phyloP scores from a whole-genome alignment of 1,140 invertebrate species.

The Ectropis grisescens region DNA sequence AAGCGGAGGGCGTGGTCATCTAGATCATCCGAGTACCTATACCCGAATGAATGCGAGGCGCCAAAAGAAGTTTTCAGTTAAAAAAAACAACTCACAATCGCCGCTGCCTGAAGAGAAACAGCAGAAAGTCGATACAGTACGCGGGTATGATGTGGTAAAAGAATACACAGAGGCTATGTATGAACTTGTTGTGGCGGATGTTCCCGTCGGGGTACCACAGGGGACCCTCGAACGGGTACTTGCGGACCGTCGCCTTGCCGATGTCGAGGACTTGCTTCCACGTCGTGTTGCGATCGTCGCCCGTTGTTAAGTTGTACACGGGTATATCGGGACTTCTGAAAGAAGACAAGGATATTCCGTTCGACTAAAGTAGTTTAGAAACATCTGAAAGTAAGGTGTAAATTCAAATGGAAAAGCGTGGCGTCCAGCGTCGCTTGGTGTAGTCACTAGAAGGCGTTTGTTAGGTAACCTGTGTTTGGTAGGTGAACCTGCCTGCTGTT shows the following conservation, averaged over 20 bases:
- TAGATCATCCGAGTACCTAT: too few relatives aligned
- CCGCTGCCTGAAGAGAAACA: slow-evolving; percentile 84
- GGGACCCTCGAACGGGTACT: slow-evolving; percentile 84
- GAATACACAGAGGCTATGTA: slow-evolving; percentile 82
- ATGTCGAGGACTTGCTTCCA: slow-evolving; percentile 87
- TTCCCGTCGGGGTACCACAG: slow-evolving; percentile 88
- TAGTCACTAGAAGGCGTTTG: too few relatives aligned
- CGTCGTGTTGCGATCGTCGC: slow-evolving; percentile 74
- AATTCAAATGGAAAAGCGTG: too few relatives aligned
- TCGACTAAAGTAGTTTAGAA: too few relatives aligned
- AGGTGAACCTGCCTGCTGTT: too few relatives aligned
- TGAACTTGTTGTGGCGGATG: slow-evolving; percentile 78
- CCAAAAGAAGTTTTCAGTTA: too few relatives aligned
- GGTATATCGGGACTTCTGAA: slow-evolving; percentile 74
- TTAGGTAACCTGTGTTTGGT: too few relatives aligned
- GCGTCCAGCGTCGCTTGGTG: too few relatives aligned
- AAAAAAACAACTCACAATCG: slow-evolving; percentile 83
- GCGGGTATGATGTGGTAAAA: slow-evolving; percentile 90
- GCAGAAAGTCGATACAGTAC: slow-evolving; percentile 87
- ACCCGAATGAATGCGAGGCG: too few relatives aligned
- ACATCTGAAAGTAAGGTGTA: too few relatives aligned
- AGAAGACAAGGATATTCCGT: too few relatives aligned
- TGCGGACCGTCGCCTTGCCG: slow-evolving; percentile 76
- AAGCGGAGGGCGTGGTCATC: too few relatives aligned
- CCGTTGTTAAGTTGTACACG: slow-evolving; percentile 82